Base-by-base conservation (phyloP, 2,797 vertebrate genomes). In the Enteromius thamalakanensis region DNA sequence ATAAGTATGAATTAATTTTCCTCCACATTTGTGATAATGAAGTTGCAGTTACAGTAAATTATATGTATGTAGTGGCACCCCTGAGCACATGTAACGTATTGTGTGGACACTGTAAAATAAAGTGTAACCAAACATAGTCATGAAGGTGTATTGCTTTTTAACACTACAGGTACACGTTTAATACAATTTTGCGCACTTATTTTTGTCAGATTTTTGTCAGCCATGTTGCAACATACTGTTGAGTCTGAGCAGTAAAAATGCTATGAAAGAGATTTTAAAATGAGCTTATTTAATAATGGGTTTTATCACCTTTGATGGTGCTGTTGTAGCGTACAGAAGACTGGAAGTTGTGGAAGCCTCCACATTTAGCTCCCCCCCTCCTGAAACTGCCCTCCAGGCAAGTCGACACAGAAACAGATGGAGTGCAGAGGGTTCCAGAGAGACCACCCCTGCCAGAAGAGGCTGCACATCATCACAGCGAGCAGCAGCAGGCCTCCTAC, bases 341-440 rank as follows among this genome's bases (percentile, higher is more conserved):
- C 88, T 94, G 93, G 29, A 93, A 94, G 17, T 45, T 90, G 81
- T 95, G 93, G 89, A 94, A 93, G 87, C 82, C 91, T 76, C 85
- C 85, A 0, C 72, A 88, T 80, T 87, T 85, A 75, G 88, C 29
- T 17, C 74, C 81, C 42, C 81, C 90, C 80, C 76, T 85, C 15
- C 86, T 90, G 3, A 85, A 87, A 88, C 79, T 91, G 60, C 87
- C 94, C 81, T 72, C 85, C 2, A 90, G 92, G 85, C 84, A 80
- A 51, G 88, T 87, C 60, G 89, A 80, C 80, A 90, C 91, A 55
- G 72, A 79, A 75, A 47, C 85, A 60, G 86, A 87, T 81, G 79
- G 81, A 85, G 76, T 55, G 10, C 76, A 75, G 86, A 90, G 83
- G 80, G 65, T 79, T 69, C 72, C 87, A 68, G 93, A 85, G 79